Evolutionary conservation across 2,888 invertebrate genomes (phyloP).

Genomic region (Candidula unifasciata): DNA sequence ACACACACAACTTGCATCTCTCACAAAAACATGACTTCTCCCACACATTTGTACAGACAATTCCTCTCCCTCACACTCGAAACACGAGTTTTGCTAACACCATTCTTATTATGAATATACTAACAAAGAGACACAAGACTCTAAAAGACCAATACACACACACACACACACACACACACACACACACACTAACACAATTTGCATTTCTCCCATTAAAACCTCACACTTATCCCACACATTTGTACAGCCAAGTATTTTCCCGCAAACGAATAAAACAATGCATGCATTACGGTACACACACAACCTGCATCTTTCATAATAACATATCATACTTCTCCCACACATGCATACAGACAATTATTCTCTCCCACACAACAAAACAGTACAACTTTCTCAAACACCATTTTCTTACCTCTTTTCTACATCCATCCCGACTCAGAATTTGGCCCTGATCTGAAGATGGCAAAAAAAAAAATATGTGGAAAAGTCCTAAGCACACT

Average conservation of each 20-base stretch:
- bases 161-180: background rate
- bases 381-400: background rate
- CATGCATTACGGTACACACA: too few species aligned
- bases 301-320: background rate
- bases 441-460: conserved; percentile 37
- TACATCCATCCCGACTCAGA: conserved; percentile 26
- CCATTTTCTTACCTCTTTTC: background rate
- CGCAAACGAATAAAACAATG: too few species aligned
- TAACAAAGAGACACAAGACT: too few species aligned
- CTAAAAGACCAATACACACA: too few species aligned
- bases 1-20: too few species aligned
- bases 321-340: background rate
- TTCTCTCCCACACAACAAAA: background rate
- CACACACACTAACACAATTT: background rate
- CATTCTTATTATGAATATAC: too few species aligned
- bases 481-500: background rate
- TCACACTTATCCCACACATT: background rate
- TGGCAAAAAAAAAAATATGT: background rate
- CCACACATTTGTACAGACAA: too few species aligned
- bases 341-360: background rate
- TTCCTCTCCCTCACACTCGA: too few species aligned
- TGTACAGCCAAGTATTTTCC: background rate
- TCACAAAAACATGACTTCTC: too few species aligned
- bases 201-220: background rate
- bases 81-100: too few species aligned